Conservation (phyloP, 2,113 vertebrate species). For the Ramphastos sulfuratus region DNA sequence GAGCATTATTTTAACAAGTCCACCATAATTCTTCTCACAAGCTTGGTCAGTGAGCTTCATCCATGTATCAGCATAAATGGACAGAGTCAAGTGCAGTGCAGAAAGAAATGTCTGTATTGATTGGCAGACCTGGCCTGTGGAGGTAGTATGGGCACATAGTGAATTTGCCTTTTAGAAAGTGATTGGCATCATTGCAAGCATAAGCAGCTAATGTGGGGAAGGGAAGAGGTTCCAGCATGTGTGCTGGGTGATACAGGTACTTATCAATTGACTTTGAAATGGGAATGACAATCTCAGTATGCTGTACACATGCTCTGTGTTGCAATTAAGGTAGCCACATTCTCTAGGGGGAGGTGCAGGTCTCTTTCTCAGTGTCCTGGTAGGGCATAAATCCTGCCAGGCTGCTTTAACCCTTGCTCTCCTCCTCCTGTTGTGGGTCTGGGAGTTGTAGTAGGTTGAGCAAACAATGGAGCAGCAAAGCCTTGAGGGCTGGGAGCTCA, state of each 20-base stretch:
- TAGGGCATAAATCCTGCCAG: too few species aligned
- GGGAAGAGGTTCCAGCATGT: constrained; percentile 31
- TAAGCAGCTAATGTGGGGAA: constrained; percentile 62
- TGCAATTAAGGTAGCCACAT: background rate
- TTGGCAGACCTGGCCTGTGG: constrained; percentile 1
- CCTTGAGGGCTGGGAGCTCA: too few species aligned
- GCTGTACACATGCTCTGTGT: background rate
- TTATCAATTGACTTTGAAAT: constrained; percentile 37
- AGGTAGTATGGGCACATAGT: constrained; percentile 7
- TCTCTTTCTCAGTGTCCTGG: background rate
- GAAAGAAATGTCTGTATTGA: constrained; percentile 24
- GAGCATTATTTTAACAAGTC: constrained; percentile 2
- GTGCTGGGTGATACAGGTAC: constrained; percentile 32
- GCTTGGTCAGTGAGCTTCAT: background rate
- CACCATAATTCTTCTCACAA: background rate
- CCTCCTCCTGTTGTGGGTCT: too few species aligned
- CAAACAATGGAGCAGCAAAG: too few species aligned
- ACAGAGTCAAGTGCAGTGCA: background rate
- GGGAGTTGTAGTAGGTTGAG: too few species aligned
- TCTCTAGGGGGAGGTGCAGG: background rate
- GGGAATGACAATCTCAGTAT: background rate
- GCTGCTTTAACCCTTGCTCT: too few species aligned
- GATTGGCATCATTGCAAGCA: constrained; percentile 64
- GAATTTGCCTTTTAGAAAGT: constrained; percentile 33
- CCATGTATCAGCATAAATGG: constrained; percentile 46